Base-by-base conservation (phyloP, 2,113 vertebrate species). In the Dasyurus viverrinus region DNA sequence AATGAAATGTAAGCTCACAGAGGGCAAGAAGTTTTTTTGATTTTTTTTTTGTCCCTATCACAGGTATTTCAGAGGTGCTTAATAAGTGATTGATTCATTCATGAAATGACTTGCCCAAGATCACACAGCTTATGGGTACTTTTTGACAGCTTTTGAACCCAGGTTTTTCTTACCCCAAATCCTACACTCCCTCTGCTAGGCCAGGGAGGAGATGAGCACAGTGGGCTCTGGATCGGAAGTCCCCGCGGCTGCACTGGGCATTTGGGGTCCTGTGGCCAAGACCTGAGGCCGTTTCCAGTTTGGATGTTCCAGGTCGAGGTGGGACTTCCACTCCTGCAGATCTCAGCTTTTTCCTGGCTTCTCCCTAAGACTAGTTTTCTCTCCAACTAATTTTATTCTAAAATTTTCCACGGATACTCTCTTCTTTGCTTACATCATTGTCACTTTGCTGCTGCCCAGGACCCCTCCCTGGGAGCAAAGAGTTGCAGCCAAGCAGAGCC, bases 291-390 rank as follows among this genome's bases (percentile, higher is more conserved):
- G 60, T 36, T 68, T 16, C 12, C 60, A 16, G 30, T 30, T 68
- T 27, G 16, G 68, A 84, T 42, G 68, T 42, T 84, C n/a, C 19
- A 8, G 68, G 16, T 42, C 1, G 22, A 8, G n/a, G 7, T 23
- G n/a, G 16, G 60, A 16, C n/a, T 16, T 23, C 68, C 19, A 16
- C 19, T 6, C 68, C 42, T 42, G n/a, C 16, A 42, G n/a, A 42
- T n/a, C 27, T 25, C 24, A 36, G 36, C 55, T 54, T 46, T 36
- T 89, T 12, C 12, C 9, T 23, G 50, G 54, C 54, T 9, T 50
- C 47, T 42, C 42, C 6, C 36, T 53, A 24, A 2, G 46, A 8
- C 50, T 0, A 0, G 42, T 12, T 8, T 16, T n/a, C 1, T 9
- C 0, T 10, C 1, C 26, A 9, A 53, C 2, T 36, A 2, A 23